Percentiles rank a stretch among this genome's conserved stretches.
Evolutionary conservation across 2,888 invertebrate genomes (phyloP).

Genomic region (Meganola albula): DNA sequence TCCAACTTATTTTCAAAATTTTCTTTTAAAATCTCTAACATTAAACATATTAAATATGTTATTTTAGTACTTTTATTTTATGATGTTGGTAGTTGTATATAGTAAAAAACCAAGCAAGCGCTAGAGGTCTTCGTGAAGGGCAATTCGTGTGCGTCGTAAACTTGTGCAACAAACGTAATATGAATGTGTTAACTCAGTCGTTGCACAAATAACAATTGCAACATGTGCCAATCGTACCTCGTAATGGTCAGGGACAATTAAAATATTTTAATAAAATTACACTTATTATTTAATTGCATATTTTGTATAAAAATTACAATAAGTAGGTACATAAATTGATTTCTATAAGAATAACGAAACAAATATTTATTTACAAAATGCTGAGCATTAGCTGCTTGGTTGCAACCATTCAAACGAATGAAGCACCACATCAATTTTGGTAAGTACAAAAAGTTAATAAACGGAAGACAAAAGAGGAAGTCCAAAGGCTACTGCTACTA

Average conservation of each 20-base stretch:
- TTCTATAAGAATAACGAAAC: slow-evolving; percentile 54
- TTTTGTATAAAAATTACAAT: slow-evolving; percentile 76
- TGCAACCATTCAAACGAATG: slow-evolving; percentile 33
- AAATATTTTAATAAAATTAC: slow-evolving; percentile 24
- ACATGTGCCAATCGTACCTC: too few species aligned
- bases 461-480: slow-evolving; percentile 67
- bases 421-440: slow-evolving; percentile 60
- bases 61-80: too few species aligned
- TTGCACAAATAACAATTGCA: too few species aligned
- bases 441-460: slow-evolving; percentile 62
- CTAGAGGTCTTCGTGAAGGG: too few species aligned
- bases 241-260: slow-evolving; percentile 6
- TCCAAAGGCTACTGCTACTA: slow-evolving; percentile 51
- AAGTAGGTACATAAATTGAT: slow-evolving; percentile 66
- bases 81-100: too few species aligned
- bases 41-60: too few species aligned
- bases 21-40: too few species aligned
- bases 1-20: too few species aligned
- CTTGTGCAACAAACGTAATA: too few species aligned
- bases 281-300: slow-evolving; percentile 69
- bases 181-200: too few species aligned
- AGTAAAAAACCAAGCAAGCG: too few species aligned
- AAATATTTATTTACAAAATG: slow-evolving; percentile 61
- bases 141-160: too few species aligned
- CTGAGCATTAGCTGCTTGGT: slow-evolving; percentile 52